Evolutionary conservation across 2,888 invertebrate species (phyloP), one percentile per base, ranked within the genome.

Genomic region (Zygaena filipendulae): DNA sequence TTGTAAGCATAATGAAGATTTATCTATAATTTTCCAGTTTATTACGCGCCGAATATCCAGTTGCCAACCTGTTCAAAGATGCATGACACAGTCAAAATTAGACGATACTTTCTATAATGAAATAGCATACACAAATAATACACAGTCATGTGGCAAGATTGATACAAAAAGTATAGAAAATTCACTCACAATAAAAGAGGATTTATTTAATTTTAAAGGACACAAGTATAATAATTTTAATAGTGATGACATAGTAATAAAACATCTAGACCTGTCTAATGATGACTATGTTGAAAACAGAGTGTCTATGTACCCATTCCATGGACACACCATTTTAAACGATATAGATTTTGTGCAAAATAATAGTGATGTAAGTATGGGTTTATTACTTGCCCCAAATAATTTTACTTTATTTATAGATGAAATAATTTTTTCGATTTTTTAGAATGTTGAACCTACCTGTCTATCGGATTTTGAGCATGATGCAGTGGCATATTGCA

Each of bases 1-100:
- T 36, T 33, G 32, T 35, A 26, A 13, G 23, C 12, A 26, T n/a
- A n/a, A n/a, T n/a, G n/a, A n/a, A 20, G 32, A 9, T 9, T 20
- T 8, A 20, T 25, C 12, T n/a, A 27, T 45, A 30, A 29, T 34
- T 36, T 67, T 60, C 27, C 55, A 79, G 79, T 67, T 67, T n/a
- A n/a, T n/a, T n/a, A n/a, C n/a, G n/a, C 62, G 79, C 27, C 74
- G 66, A 32, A 70, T 77, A 49, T 79, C 68, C 9, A 77, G 71
- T 40, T 75, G 62, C 49, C 67, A 68, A 36, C 42, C 52, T 23
- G 59, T 60, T 20, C 48, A 68, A 13, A 63, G 57, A 52, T 58
- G 46, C 33, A 40, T 49, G 2, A 33, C 48, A 6, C 69, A 74
- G 25, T 46, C 36, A 33, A 61, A 47, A 35, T 58, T 61, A 19